These are phyloP conservation scores for Ichneumon xanthorius DNA, from an alignment of 2,888 invertebrate genomes.

Conservation along the genomic window DNA sequence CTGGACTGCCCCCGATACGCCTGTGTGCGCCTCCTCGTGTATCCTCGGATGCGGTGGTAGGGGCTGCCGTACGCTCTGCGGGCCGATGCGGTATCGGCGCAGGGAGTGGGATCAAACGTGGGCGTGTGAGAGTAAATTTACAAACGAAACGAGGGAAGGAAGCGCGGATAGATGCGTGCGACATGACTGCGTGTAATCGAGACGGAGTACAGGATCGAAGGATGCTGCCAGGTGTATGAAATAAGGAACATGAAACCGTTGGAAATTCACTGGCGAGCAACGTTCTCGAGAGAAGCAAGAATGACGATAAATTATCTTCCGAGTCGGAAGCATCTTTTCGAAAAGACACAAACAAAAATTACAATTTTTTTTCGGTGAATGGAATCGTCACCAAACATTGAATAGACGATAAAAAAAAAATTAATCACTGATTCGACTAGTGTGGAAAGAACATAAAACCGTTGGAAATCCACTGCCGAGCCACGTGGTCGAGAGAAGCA, in stretches of 20 bases:
- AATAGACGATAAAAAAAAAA: no score
- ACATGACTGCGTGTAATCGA: constrained; percentile 29
- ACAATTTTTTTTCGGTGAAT: no score
- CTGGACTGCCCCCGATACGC: constrained; percentile 35
- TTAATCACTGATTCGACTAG: no score
- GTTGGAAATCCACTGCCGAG: no score
- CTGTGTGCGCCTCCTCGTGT: background rate
- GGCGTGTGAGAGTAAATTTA: constrained; percentile 34
- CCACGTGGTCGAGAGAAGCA: no score
- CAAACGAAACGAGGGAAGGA: constrained; percentile 45
- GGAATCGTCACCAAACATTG: no score
- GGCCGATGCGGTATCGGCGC: constrained; percentile 57
- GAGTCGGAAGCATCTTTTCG: no score
- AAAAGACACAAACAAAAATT: no score
- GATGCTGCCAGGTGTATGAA: constrained; percentile 29
- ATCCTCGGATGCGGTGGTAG: background rate
- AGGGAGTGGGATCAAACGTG: constrained; percentile 33
- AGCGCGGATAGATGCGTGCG: constrained; percentile 43
- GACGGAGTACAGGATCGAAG: constrained; percentile 19
- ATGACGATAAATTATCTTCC: background rate
- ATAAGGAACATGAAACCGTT: background rate
- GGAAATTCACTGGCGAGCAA: background rate
- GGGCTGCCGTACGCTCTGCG: constrained; percentile 47
- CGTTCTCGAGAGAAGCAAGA: background rate
- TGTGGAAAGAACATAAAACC: no score